Evolutionary conservation across 2,888 invertebrate species (phyloP), one percentile per base, ranked within the genome.

Genomic region (Xestia ashworthii): DNA sequence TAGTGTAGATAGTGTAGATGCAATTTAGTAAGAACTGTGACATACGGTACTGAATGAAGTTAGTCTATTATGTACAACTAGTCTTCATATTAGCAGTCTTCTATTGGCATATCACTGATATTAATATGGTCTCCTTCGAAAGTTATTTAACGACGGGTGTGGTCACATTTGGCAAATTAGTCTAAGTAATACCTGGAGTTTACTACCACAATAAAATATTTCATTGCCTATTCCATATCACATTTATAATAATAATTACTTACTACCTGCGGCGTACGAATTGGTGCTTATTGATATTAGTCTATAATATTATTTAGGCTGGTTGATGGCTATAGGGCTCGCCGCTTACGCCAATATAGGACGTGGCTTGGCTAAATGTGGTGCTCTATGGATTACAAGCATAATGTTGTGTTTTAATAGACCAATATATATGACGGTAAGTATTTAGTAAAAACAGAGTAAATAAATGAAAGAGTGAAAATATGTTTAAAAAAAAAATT

Each of bases 141-240:
- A 71, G 55, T 53, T 76, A 76, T 72, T 82, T 84, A 46, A 80
- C 66, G 50, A 25, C 0, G 44, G 82, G 81, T 25, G 82, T 48
- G 69, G 84, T 68, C n/a, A 64, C 80, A 70, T n/a, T 82, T 74
- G 67, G 60, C 46, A 67, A 71, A 83, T 74, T 80, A 74, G 53
- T 82, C 38, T 81, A 48, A 55, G 71, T 69, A 75, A 60, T 71
- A 83, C 58, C 58, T 75, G 38, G 67, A 32, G 46, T 74, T 84
- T 76, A 82, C 44, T 71, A 22, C 19, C 4, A 19, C n/a, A 50
- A 32, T 76, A 66, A 80, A 75, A 70, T 32, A 55, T 82, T 65
- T 70, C 0, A 76, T 65, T 60, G 50, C 65, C 38, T 4, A 65
- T 65, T 53, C 25, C 22, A 58, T 60, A 46, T 58, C 50, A 78